Percentiles rank a stretch among this genome's conserved stretches.
Conservation (phyloP, 1,140 invertebrate genomes). For the Macrosteles quadrilineatus region DNA sequence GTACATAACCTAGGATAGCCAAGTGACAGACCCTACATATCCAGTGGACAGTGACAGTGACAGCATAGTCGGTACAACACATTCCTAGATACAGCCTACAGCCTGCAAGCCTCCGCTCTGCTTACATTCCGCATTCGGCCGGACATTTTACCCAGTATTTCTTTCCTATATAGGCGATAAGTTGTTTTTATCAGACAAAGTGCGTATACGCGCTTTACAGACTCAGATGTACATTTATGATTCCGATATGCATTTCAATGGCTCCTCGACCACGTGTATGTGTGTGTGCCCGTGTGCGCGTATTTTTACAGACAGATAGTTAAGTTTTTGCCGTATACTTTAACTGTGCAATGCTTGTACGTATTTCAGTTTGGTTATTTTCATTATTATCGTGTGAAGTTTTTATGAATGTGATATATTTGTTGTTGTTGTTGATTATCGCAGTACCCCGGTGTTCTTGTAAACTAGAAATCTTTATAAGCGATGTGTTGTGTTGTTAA, state of each 20-base stretch:
- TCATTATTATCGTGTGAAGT: conserved; percentile 3
- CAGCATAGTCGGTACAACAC: no score
- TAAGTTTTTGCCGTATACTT: neutral
- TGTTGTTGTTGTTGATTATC: conserved; percentile 17
- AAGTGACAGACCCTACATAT: no score
- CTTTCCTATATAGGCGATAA: conserved; percentile 12
- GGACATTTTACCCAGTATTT: neutral
- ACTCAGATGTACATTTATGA: neutral
- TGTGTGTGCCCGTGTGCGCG: neutral
- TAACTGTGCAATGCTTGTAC: conserved; percentile 14
- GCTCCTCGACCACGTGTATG: neutral
- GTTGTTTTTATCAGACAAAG: neutral
- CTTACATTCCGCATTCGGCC: neutral
- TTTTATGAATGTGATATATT: conserved; percentile 26
- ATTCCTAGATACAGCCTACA: neutral
- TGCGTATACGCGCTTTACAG: neutral
- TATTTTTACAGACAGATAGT: neutral
- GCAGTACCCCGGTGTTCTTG: conserved; percentile 20
- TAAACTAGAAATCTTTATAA: conserved; percentile 18
- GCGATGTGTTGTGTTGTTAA: conserved; percentile 17
- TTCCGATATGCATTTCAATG: conserved; percentile 12
- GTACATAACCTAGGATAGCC: neutral
- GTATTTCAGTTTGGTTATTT: neutral
- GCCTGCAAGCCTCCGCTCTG: neutral
- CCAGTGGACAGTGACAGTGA: no score